Percentiles rank a stretch among this genome's conserved stretches.
These are phyloP conservation scores for Caenorhabditis zanzibari DNA, from an alignment of 2,888 invertebrate genomes.

Conservation along the genomic window DNA sequence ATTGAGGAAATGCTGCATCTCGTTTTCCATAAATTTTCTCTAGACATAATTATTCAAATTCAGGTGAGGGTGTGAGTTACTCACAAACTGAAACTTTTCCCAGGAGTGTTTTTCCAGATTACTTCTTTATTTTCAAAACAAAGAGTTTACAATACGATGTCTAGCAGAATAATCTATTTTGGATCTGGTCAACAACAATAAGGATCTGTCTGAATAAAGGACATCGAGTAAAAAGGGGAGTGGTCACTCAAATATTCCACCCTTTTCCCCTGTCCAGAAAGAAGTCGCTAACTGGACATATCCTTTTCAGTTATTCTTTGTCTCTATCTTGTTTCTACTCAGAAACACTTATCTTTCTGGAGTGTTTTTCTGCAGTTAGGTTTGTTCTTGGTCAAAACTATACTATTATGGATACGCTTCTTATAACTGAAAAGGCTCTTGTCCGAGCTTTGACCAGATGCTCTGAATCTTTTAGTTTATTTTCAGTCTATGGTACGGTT, in stretches of 20 bases:
- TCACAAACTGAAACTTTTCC: neutral
- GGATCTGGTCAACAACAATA: neutral
- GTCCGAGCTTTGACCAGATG: too few relatives aligned
- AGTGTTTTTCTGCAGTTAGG: neutral
- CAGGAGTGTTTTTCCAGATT: too few relatives aligned
- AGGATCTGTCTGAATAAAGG: neutral
- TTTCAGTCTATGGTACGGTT: too few relatives aligned
- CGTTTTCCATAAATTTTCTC: conserved; percentile 12
- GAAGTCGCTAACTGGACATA: conserved; percentile 24
- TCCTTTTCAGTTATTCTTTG: conserved; percentile 38
- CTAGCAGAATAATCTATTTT: neutral
- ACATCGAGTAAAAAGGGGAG: conserved; percentile 9
- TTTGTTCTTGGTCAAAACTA: neutral
- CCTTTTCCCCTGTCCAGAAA: conserved; percentile 35
- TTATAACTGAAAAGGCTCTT: too few relatives aligned
- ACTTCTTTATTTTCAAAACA: too few relatives aligned
- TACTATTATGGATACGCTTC: neutral
- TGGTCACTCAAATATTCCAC: conserved; percentile 45
- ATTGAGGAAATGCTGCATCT: neutral
- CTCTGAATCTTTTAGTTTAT: too few relatives aligned
- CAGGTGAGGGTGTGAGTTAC: neutral
- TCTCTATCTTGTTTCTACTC: conserved; percentile 24
- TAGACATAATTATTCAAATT: conserved; percentile 25
- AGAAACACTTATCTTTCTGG: conserved; percentile 13
- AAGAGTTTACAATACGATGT: too few relatives aligned